These are phyloP conservation scores for Epicampocera succincta DNA, from an alignment of 2,888 invertebrate genomes.

Conservation along the genomic window DNA sequence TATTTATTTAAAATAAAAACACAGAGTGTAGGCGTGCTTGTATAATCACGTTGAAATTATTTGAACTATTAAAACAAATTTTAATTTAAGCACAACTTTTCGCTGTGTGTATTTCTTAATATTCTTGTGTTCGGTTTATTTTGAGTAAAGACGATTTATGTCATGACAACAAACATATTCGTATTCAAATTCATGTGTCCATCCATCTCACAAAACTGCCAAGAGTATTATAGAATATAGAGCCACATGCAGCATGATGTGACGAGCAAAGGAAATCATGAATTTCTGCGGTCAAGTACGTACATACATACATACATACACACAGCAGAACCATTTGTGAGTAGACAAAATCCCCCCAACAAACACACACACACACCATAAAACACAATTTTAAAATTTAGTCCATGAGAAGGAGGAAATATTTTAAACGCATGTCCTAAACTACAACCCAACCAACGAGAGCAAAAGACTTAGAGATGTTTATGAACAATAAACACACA, in stretches of 20 bases:
- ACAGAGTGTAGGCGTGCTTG: too few species aligned
- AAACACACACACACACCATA: neutral
- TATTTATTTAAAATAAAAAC: too few species aligned
- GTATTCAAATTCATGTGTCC: conserved; percentile 57
- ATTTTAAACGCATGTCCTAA: conserved; percentile 29
- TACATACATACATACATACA: too few species aligned
- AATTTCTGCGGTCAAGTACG: conserved; percentile 65
- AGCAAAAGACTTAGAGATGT: conserved; percentile 4
- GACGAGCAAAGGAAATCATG: conserved; percentile 61
- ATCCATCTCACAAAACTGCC: conserved; percentile 51
- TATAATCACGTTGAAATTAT: too few species aligned
- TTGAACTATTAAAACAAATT: too few species aligned
- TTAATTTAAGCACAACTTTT: neutral
- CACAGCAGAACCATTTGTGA: conserved; percentile 4
- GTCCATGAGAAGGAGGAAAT: conserved; percentile 28
- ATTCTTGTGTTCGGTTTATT: conserved; percentile 24
- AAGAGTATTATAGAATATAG: conserved; percentile 47
- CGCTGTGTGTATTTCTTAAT: conserved; percentile 13
- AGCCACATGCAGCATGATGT: conserved; percentile 35
- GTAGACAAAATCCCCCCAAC: neutral
- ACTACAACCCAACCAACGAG: neutral
- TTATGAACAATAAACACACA: conserved; percentile 24
- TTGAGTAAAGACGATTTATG: conserved; percentile 49
- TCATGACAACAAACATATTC: conserved; percentile 60
- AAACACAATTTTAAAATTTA: conserved; percentile 24